These are phyloP conservation scores for Margarornis squamiger DNA, from an alignment of 2,797 vertebrate species.

Conservation along the genomic window DNA sequence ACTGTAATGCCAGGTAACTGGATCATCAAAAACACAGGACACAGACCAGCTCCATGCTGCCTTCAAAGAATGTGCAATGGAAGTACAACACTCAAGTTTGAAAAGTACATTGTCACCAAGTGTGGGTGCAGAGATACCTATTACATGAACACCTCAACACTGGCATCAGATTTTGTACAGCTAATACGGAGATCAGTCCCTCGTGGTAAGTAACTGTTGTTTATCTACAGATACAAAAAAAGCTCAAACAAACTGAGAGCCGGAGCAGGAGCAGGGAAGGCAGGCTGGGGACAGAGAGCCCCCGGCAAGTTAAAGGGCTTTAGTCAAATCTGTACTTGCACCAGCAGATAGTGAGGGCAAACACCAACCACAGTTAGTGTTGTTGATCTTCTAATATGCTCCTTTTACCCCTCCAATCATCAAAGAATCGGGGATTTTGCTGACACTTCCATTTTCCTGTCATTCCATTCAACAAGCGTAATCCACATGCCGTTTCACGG, in stretches of 20 bases:
- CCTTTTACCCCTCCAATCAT: neutral
- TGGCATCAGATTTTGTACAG: neutral
- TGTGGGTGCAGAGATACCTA: fast-evolving
- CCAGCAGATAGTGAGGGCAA: fast-evolving
- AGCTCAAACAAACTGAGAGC: neutral
- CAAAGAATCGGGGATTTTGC: fast-evolving
- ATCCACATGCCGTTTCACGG: fast-evolving
- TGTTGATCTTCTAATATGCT: neutral
- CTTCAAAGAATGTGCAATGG: neutral
- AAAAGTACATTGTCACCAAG: neutral
- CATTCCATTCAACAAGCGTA: fast-evolving
- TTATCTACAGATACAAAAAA: neutral
- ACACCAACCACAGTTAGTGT: fast-evolving
- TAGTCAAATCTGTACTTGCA: neutral
- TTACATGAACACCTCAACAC: neutral
- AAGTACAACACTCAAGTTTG: neutral
- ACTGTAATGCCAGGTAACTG: fast-evolving
- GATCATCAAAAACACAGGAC: neutral
- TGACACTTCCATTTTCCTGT: neutral
- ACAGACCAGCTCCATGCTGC: neutral
- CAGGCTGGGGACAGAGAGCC: neutral
- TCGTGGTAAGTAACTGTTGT: neutral
- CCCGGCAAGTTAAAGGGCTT: neutral
- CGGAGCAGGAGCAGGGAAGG: neutral
- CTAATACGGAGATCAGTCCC: neutral